A percentile compares a stretch with the other conserved stretches of the same genome.
phyloP scores from a whole-genome alignment of 2,113 vertebrate species.

The Hiodon tergisus region DNA sequence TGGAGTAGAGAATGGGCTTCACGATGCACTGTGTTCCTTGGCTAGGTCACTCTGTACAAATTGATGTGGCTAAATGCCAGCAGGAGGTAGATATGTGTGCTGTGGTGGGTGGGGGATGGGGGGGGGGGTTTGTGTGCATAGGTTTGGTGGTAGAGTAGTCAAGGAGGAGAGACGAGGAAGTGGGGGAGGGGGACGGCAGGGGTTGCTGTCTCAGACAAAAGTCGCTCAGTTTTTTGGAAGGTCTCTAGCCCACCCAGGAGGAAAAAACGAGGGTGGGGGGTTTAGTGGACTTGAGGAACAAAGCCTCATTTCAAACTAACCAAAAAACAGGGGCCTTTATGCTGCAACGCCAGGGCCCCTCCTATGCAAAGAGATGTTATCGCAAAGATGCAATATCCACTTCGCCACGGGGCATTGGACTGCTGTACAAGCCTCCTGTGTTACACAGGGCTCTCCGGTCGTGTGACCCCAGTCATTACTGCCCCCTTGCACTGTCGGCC shows the following conservation, averaged over 20 bases:
- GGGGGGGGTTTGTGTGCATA: slow-evolving; percentile 22
- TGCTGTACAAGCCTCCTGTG: slow-evolving; percentile 60
- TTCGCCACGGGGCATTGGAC: slow-evolving; percentile 44
- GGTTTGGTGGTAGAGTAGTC: background rate
- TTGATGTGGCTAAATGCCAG: slow-evolving; percentile 53
- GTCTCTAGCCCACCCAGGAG: slow-evolving; percentile 62
- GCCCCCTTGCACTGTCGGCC: slow-evolving; percentile 50
- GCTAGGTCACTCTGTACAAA: slow-evolving; percentile 39
- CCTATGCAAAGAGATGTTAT: slow-evolving; percentile 65
- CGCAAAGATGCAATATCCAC: slow-evolving; percentile 68
- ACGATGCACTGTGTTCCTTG: slow-evolving; percentile 36
- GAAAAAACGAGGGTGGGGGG: slow-evolving; percentile 49
- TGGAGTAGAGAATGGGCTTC: slow-evolving; percentile 36
- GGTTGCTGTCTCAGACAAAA: slow-evolving; percentile 55
- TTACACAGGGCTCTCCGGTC: slow-evolving; percentile 57
- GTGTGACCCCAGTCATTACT: slow-evolving; percentile 64
- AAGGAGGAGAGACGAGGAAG: slow-evolving; percentile 17
- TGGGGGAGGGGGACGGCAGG: slow-evolving; percentile 21
- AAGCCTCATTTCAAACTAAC: slow-evolving; percentile 66
- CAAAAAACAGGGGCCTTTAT: slow-evolving; percentile 67
- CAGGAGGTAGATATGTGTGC: slow-evolving; percentile 36
- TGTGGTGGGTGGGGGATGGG: slow-evolving; percentile 31
- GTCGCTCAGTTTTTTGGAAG: slow-evolving; percentile 64
- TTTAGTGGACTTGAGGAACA: slow-evolving; percentile 44
- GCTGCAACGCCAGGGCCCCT: slow-evolving; percentile 55